phyloP scores from a whole-genome alignment of 2,113 vertebrate genomes.

The Pituophis catenifer region DNA sequence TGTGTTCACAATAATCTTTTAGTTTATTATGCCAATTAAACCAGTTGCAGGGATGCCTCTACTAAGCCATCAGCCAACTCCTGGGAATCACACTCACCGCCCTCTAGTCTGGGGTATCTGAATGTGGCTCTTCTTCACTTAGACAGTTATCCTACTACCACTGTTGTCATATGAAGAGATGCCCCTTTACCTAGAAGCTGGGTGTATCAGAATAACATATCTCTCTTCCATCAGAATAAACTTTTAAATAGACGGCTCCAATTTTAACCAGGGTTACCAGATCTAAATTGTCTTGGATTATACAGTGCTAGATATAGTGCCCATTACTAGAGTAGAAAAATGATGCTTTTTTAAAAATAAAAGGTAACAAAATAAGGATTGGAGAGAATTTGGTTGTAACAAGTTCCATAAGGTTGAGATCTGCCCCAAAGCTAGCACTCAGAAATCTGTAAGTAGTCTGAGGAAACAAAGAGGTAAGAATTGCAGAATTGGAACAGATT shows the following conservation, averaged over 20 bases:
- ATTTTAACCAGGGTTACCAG: not conserved
- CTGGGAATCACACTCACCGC: not conserved
- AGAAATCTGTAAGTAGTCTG: not conserved
- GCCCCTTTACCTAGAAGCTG: not conserved
- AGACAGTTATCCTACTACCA: not conserved
- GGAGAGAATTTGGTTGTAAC: not conserved
- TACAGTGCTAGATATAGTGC: not conserved
- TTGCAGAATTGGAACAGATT: not conserved
- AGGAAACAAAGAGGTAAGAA: not conserved
- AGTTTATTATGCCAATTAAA: not conserved
- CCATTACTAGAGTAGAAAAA: not conserved
- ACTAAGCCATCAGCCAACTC: not conserved
- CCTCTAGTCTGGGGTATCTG: not conserved
- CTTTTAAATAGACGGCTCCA: not conserved
- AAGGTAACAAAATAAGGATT: not conserved
- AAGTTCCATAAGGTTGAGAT: not conserved
- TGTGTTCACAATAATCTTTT: not conserved
- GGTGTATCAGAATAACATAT: not conserved
- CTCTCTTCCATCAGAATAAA: not conserved
- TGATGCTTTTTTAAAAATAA: not conserved
- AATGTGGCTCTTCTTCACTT: not conserved
- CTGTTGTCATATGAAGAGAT: not conserved
- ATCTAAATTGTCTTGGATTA: not conserved
- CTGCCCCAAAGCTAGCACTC: not conserved
- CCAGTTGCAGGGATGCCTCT: not conserved